phyloP scores from a whole-genome alignment of 2,113 vertebrate genomes.

The Pedetes capensis region DNA sequence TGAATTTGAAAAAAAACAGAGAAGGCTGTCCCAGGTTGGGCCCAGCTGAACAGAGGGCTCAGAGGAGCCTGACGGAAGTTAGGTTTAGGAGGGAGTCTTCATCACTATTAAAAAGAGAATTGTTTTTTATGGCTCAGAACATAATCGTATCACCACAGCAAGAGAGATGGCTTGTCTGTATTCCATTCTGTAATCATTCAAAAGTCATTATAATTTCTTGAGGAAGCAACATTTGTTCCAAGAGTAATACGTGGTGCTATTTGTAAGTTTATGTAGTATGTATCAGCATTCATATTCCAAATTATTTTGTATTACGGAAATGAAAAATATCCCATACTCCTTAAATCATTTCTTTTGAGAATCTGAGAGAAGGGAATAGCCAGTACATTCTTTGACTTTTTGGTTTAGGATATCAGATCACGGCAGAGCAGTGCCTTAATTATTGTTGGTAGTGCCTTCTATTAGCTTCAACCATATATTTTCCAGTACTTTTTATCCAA shows the following conservation, averaged over 20 bases:
- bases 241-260: background rate
- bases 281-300: conserved; percentile 57
- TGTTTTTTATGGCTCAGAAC: conserved; percentile 27
- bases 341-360: background rate
- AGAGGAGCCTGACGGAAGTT: background rate
- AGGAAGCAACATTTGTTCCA: conserved; percentile 74
- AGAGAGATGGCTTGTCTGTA: conserved; percentile 39
- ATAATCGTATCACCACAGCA: conserved; percentile 1
- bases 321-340: background rate
- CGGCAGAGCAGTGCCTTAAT: background rate
- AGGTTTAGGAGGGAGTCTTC: background rate
- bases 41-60: background rate
- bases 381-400: background rate
- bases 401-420: background rate
- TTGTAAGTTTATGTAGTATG: conserved; percentile 74
- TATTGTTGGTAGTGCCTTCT: background rate
- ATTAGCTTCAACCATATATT: background rate
- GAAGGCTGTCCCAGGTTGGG: background rate
- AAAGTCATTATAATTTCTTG: conserved; percentile 26
- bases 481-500: background rate
- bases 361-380: background rate
- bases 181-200: conserved; percentile 58
- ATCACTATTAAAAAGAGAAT: conserved; percentile 34
- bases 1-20: background rate
- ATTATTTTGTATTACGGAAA: background rate